A percentile compares a stretch with the other conserved stretches of the same genome.
phyloP scores from a whole-genome alignment of 2,888 invertebrate species.

The Archips xylosteana region DNA sequence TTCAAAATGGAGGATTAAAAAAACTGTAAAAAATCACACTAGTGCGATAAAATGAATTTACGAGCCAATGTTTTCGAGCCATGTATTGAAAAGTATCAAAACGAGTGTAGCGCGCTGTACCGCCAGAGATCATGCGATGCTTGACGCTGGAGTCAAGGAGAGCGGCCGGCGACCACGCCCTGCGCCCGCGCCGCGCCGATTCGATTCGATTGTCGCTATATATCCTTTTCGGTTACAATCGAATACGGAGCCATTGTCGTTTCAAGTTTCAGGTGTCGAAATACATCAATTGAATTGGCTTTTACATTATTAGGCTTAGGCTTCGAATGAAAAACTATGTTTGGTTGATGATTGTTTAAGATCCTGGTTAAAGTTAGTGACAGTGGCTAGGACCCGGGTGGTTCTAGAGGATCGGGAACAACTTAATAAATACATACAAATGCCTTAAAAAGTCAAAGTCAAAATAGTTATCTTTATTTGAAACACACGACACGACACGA shows the following conservation, averaged over 20 bases:
- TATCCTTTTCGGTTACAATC: slow-evolving; percentile 40
- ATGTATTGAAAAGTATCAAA: slow-evolving; percentile 69
- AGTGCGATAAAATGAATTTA: too few species aligned
- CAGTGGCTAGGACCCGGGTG: not conserved
- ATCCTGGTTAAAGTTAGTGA: not conserved
- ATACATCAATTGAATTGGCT: slow-evolving; percentile 29
- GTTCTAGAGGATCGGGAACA: too few species aligned
- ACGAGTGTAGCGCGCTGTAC: slow-evolving; percentile 46
- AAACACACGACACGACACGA: too few species aligned
- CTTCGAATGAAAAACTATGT: not conserved
- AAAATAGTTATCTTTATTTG: too few species aligned
- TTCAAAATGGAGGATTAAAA: too few species aligned
- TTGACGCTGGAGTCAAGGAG: slow-evolving; percentile 85
- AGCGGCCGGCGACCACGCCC: slow-evolving; percentile 85
- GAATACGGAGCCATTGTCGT: slow-evolving; percentile 30
- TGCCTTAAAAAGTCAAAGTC: too few species aligned
- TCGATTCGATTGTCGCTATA: slow-evolving; percentile 40
- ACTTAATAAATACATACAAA: too few species aligned
- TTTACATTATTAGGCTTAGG: slow-evolving; percentile 11
- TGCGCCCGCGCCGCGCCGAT: slow-evolving; percentile 50
- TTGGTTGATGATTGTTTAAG: not conserved
- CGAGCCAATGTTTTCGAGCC: too few species aligned
- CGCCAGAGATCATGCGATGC: slow-evolving; percentile 83
- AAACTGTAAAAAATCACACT: too few species aligned
- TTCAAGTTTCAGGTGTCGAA: slow-evolving; percentile 40